phyloP scores from a whole-genome alignment of 2,888 invertebrate species.

The Callinectes sapidus region DNA sequence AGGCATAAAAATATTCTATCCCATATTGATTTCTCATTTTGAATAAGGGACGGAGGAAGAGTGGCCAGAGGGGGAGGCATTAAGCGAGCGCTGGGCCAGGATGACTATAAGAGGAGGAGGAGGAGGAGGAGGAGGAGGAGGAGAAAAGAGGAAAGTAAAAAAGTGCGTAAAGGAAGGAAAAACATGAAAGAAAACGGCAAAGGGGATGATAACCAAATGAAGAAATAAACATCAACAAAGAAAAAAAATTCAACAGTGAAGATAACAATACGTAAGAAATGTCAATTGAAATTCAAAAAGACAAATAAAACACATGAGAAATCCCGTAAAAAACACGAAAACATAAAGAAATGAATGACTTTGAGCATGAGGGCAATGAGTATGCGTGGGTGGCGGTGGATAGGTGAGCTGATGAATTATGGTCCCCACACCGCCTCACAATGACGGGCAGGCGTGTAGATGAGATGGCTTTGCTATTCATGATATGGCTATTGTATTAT shows the following conservation, averaged over 20 bases:
- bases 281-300: background rate
- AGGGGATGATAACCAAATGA: background rate
- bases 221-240: too few relatives aligned
- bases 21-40: conserved; percentile 56
- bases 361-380: background rate
- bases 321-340: background rate
- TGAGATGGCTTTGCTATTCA: background rate
- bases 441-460: background rate
- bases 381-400: background rate
- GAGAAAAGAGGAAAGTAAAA: background rate
- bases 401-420: background rate
- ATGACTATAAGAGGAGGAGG: background rate
- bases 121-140: conserved; percentile 19
- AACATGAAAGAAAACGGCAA: background rate
- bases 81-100: background rate
- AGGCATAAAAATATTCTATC: conserved; percentile 55
- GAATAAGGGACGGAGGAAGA: conserved; percentile 12
- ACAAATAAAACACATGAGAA: background rate
- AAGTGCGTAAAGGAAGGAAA: background rate
- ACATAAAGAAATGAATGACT: background rate
- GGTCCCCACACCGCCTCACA: background rate
- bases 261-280: background rate
- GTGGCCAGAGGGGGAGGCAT: background rate
- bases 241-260: background rate
- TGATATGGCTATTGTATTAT: conserved; percentile 7